Conservation (phyloP, 2,888 invertebrate species). For the Nemoura dubitans region DNA sequence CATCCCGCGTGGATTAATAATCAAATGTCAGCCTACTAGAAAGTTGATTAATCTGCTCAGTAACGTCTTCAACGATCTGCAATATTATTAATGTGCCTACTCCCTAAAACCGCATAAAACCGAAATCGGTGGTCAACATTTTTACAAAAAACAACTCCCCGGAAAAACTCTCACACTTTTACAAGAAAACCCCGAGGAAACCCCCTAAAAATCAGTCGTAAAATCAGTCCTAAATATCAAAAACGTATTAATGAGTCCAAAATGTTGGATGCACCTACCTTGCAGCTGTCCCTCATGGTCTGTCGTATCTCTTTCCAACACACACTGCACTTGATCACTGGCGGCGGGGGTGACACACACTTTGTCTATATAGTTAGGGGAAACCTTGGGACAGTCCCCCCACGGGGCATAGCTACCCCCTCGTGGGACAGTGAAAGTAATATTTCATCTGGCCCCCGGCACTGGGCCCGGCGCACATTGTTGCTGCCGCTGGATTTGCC, state of each 20-base stretch:
- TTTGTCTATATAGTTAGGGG: slow-evolving; percentile 40
- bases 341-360: slow-evolving; percentile 25
- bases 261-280: slow-evolving; percentile 33
- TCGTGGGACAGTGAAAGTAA: slow-evolving; percentile 49
- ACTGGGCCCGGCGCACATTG: neutral
- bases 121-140: neutral
- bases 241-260: too few relatives aligned
- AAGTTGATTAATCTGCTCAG: neutral
- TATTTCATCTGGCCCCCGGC: neutral
- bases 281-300: slow-evolving; percentile 37
- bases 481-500: slow-evolving; percentile 17
- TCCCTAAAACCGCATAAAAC: neutral
- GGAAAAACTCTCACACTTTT: neutral
- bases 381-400: slow-evolving; percentile 40
- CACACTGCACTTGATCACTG: slow-evolving; percentile 35
- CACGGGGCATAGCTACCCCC: neutral
- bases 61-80: neutral
- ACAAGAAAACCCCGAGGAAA: too few relatives aligned
- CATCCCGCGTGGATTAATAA: neutral
- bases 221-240: too few relatives aligned
- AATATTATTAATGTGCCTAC: neutral
- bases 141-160: neutral
- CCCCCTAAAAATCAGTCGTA: too few relatives aligned
- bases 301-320: slow-evolving; percentile 2
- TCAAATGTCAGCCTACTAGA: neutral